Base-by-base conservation (phyloP, 2,797 vertebrate species). In the Okamejei kenojei region DNA sequence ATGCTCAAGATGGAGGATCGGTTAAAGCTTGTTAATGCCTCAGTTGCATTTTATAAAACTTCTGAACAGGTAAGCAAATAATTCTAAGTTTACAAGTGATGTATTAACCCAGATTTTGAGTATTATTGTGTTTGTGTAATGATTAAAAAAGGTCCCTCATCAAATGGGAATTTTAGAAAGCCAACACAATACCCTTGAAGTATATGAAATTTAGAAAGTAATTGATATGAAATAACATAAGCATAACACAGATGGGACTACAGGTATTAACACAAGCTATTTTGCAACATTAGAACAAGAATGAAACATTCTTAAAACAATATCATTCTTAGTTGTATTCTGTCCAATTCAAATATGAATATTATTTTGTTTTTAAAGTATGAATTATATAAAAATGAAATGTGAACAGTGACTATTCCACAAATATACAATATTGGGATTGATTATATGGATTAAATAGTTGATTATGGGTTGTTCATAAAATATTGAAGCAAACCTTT, bases 1-100 rank as follows among this genome's bases (percentile, higher is more conserved):
- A 99, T 99, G 99, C 97, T 99, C 93, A 99, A 99, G 96, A 99
- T 99, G 99, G 99, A 99, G 94, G 99, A 99, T 94, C 97, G 98
- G 61, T 98, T 99, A 74, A 99, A 99, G 94, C 97, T 99, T 68
- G 98, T 99, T 94, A 99, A 99, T 29, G 98, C 99, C 0, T 99
- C 99, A 0, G 99, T 99, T 93, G 99, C 98, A 95, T 99, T 99
- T 96, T 99, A 99, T 95, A 99, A 99, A 95, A 99, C 99, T 32
- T 99, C 98, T 0, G 99, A 99, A 94, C 99, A 99, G 98, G 98
- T 99, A 95, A 13, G 94, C 13, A 68, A 93, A 32, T 58, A 23
- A 68, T 90, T 45, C 68, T 45, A 45, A 38, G 9, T 88, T n/a
- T 32, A 45, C 13, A 45, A 73, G 65, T 5, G 8, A 1, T 68